phyloP scores from a whole-genome alignment of 2,113 vertebrate genomes.

The Xyliphius kryptos region DNA sequence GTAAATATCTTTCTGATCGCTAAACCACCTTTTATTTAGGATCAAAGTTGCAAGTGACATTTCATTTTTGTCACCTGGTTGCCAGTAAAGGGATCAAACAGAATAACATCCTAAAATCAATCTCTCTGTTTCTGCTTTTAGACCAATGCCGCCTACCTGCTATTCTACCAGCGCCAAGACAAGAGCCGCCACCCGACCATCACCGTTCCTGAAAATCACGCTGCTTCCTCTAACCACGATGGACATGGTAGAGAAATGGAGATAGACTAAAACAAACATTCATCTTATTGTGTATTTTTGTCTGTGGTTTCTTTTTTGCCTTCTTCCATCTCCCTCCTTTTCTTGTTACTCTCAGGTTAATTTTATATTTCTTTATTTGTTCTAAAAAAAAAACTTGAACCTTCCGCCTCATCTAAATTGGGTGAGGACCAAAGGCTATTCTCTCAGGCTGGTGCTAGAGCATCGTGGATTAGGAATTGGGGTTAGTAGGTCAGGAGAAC shows the following conservation, averaged over 20 bases:
- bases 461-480: slow-evolving; percentile 22
- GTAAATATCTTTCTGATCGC: no score
- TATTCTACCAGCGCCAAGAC: slow-evolving; percentile 82
- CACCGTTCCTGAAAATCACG: slow-evolving; percentile 44
- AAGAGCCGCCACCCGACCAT: slow-evolving; percentile 61
- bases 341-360: slow-evolving; percentile 31
- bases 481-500: neutral
- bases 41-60: neutral
- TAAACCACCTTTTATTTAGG: no score
- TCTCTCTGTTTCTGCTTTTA: slow-evolving; percentile 39
- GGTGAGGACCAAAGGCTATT: slow-evolving; percentile 36
- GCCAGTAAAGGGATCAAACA: neutral
- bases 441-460: slow-evolving; percentile 48
- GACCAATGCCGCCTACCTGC: slow-evolving; percentile 79
- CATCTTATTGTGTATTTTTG: neutral
- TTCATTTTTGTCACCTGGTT: neutral
- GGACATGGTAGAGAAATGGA: slow-evolving; percentile 50
- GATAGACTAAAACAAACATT: slow-evolving; percentile 50
- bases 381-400: slow-evolving; percentile 47
- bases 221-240: slow-evolving; percentile 41
- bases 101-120: neutral
- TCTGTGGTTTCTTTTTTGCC: neutral
- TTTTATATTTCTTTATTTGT: slow-evolving; percentile 27
- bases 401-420: slow-evolving; percentile 36
- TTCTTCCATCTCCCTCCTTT: slow-evolving; percentile 15